Percentiles rank a stretch among this genome's conserved stretches.
Conservation (phyloP, 2,888 invertebrate genomes). For the Phania funesta region DNA sequence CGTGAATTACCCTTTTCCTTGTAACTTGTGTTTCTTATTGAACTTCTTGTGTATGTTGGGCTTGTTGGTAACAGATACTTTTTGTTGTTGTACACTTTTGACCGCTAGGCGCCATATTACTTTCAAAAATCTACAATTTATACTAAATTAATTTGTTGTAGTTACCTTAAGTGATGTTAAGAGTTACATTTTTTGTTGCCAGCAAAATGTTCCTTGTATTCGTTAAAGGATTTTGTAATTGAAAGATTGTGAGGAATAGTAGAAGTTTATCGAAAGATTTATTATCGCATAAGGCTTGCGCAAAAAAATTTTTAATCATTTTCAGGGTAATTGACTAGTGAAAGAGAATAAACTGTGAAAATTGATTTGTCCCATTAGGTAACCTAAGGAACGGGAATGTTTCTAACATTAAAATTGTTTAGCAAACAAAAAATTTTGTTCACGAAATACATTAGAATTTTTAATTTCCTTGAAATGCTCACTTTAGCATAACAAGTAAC, state of each 20-base stretch:
- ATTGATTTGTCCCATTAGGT: too few relatives aligned
- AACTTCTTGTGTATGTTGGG: slow-evolving; percentile 1
- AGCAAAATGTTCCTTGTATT: background rate
- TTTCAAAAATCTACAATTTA: slow-evolving; percentile 68
- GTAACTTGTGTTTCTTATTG: slow-evolving; percentile 8
- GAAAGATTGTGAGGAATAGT: slow-evolving; percentile 51
- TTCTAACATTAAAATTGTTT: too few relatives aligned
- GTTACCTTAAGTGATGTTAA: slow-evolving; percentile 66
- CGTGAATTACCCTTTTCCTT: slow-evolving; percentile 64
- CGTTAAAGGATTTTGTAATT: slow-evolving; percentile 47
- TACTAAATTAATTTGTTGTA: slow-evolving; percentile 69
- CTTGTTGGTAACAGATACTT: background rate
- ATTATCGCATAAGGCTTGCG: background rate
- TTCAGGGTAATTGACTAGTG: background rate
- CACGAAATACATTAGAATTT: too few relatives aligned
- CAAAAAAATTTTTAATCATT: background rate
- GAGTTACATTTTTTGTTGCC: slow-evolving; percentile 22
- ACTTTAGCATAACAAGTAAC: too few relatives aligned
- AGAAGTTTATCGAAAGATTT: slow-evolving; percentile 44
- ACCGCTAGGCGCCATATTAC: slow-evolving; percentile 77
- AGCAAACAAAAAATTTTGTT: too few relatives aligned
- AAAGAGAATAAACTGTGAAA: background rate
- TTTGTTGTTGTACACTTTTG: slow-evolving; percentile 55
- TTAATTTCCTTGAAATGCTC: too few relatives aligned
- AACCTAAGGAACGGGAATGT: too few relatives aligned